phyloP scores from a whole-genome alignment of 2,113 vertebrate species.

The Nerophis lumbriciformis region DNA sequence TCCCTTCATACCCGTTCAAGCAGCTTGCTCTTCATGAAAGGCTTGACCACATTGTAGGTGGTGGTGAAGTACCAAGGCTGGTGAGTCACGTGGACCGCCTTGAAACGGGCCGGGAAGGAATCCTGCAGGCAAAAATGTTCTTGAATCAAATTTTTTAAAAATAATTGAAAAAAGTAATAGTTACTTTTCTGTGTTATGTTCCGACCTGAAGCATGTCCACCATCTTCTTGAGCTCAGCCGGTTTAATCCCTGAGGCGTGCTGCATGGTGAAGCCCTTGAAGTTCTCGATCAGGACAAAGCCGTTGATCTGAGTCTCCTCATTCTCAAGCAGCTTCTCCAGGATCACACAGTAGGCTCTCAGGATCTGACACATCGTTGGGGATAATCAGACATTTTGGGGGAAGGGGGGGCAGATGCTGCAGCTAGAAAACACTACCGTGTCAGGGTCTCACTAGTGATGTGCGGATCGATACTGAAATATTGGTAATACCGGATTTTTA shows the following conservation, averaged over 20 bases:
- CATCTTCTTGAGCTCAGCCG: conserved; percentile 95
- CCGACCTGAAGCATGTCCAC: conserved; percentile 97
- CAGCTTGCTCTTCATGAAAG: conserved; percentile 94
- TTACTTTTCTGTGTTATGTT: background rate
- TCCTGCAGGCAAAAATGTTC: conserved; percentile 69
- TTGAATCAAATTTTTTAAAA: background rate
- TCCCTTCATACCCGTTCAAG: conserved; percentile 82
- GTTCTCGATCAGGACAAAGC: conserved; percentile 95
- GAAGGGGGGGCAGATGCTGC: no score
- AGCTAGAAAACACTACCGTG: no score
- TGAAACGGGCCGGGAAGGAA: conserved; percentile 95
- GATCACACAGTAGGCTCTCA: conserved; percentile 94
- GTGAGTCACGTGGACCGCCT: conserved; percentile 92
- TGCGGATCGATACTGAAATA: no score
- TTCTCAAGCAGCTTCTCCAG: conserved; percentile 94
- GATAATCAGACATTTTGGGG: no score
- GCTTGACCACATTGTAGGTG: conserved; percentile 94
- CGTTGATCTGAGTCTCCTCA: conserved; percentile 95
- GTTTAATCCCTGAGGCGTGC: conserved; percentile 89
- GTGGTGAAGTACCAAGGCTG: conserved; percentile 99
- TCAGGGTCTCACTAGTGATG: no score
- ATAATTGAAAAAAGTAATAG: no score
- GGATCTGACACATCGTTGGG: conserved; percentile 69
- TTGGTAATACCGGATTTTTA: no score
- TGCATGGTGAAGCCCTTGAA: conserved; percentile 98